These are phyloP conservation scores for Nemapogon koenigi DNA, from an alignment of 2,888 invertebrate species.

Conservation along the genomic window DNA sequence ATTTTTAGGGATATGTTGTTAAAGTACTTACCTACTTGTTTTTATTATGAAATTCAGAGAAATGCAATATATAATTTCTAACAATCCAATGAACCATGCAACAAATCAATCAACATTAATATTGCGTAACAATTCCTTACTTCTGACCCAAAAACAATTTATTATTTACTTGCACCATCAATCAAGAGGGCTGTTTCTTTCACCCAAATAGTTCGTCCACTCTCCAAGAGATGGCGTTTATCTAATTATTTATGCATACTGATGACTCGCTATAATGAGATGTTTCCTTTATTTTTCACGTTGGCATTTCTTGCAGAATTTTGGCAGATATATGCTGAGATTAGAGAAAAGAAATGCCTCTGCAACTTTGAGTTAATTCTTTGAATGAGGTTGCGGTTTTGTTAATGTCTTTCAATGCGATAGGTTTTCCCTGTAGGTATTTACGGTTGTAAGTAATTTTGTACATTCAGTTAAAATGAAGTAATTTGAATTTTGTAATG, in stretches of 20 bases:
- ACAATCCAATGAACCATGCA: too few relatives aligned
- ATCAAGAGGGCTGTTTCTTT: conserved; percentile 4
- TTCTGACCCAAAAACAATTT: neutral
- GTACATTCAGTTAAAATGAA: too few relatives aligned
- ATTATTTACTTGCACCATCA: conserved; percentile 4
- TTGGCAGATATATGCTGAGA: conserved; percentile 43
- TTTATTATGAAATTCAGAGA: too few relatives aligned
- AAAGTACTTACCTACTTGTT: too few relatives aligned
- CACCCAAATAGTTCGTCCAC: conserved; percentile 32
- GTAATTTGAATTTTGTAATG: too few relatives aligned
- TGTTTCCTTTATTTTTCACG: conserved; percentile 24
- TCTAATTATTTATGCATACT: conserved; percentile 81
- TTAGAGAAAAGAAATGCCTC: conserved; percentile 39
- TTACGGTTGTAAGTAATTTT: too few relatives aligned
- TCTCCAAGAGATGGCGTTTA: conserved; percentile 45
- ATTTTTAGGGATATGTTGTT: too few relatives aligned
- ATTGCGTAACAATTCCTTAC: too few relatives aligned
- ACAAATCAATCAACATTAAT: too few relatives aligned
- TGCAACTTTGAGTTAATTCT: conserved; percentile 26
- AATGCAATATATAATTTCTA: too few relatives aligned
- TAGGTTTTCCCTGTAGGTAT: too few relatives aligned
- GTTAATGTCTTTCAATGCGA: too few relatives aligned
- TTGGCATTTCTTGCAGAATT: conserved; percentile 39
- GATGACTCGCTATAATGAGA: conserved; percentile 75
- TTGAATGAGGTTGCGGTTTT: conserved; percentile 1